phyloP scores from a whole-genome alignment of 2,888 invertebrate genomes.

The Melinaea marsaeus region DNA sequence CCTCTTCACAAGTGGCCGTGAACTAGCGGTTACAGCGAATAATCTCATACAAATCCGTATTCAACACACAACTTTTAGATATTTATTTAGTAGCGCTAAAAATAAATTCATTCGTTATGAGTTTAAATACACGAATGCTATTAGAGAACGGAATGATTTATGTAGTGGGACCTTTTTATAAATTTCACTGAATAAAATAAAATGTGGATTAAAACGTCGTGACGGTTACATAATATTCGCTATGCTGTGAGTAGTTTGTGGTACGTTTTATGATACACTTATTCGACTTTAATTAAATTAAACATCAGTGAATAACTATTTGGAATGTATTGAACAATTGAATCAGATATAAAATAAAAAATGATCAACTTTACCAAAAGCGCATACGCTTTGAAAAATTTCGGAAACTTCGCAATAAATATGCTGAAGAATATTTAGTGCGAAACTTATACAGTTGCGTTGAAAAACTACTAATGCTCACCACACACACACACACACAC shows the following conservation, averaged over 20 bases:
- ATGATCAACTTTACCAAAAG: no score
- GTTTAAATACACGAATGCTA: constrained; percentile 8
- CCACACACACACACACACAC: no score
- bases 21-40: constrained; percentile 55
- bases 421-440: no score
- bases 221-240: neutral
- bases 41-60: constrained; percentile 31
- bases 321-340: no score
- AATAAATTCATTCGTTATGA: constrained; percentile 12
- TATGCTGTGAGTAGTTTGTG: neutral
- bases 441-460: no score
- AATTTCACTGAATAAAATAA: constrained; percentile 4
- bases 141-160: constrained; percentile 12
- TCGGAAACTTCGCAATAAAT: no score
- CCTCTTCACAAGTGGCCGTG: constrained; percentile 59
- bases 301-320: no score
- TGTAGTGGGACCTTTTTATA: constrained; percentile 7
- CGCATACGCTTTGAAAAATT: no score
- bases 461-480: no score
- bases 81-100: constrained; percentile 14
- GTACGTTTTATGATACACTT: neutral
- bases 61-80: constrained; percentile 15
- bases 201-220: neutral
- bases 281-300: no score
- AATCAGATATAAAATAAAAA: no score